Base-by-base conservation (phyloP, 1,140 invertebrate species). In the Ceratosolen fusciceps region DNA sequence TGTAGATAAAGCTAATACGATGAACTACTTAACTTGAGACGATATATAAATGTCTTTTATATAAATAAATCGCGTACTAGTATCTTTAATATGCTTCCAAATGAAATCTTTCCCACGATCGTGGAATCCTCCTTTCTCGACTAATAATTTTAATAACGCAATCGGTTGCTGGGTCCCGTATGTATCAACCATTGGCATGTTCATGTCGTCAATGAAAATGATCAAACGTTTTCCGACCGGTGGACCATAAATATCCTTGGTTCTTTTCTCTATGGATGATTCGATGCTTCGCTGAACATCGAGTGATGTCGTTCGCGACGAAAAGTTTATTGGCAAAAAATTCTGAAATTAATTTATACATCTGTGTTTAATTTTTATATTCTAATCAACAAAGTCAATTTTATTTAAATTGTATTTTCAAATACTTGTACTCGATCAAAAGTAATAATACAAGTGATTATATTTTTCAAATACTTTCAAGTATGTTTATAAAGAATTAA, bases 131-230 rank as follows among this genome's bases (percentile, higher is more conserved):
- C 94, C 94, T 83, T 93, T 93, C 88, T 98, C 96, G 62, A 98
- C 93, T 1, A 98, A 87, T 26, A 97, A 87, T 88, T 98, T 98
- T 1, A 98, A 88, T 12, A 98, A 87, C 0, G 97, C 97, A 81
- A 98, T 97, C 0, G 97, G 96, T 85, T 98, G 97, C 88, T 98
- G 96, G 0, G 96, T 98, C 1, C 96, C 96, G 85, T 98, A 98
- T 1, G 93, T 95, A 86, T 95, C 95, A 37, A 96, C 95, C 89
- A 96, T 93, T 52, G 96, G 96, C 96, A 97, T 97, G 88, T 98
- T 97, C 93, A 98, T 94, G 84, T 98, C 96, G 87, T 98, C 97
- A 82, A 98, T 95, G 86, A 98, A 98, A 82, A 96, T 93, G 60
- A 97, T 91, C 82, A 98, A 91, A 84, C 95, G 94, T 90, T 97